Base-by-base conservation (phyloP, 2,888 invertebrate species). In the Pristionchus japonicus region DNA sequence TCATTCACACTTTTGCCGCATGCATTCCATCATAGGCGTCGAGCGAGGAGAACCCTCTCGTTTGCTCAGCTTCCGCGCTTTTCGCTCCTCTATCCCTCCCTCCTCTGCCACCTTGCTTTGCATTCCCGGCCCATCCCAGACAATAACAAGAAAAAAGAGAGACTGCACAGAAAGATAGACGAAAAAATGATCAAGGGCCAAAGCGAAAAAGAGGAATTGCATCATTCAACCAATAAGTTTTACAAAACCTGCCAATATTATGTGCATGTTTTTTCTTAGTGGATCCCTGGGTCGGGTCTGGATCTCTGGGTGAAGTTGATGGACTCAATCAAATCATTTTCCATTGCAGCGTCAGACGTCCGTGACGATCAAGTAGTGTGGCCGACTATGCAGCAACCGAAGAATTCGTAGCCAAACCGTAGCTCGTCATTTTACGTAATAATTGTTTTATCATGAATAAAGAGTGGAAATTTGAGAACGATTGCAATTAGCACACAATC, bases 381-480 rank as follows among this genome's bases (percentile, higher is more conserved):
- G 40, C n/a, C n/a, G 74, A 31, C 27, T 31, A n/a, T n/a, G n/a
- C 27, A 74, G 9, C 40, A 11, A 0, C 40, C 7, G n/a, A n/a
- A n/a, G n/a, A 74, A 20, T 20, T 20, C 40, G 74, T 43, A 74
- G 74, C 20, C n/a, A n/a, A 74, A 15, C 11, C 23, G 37, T 74
- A 74, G 74, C 74, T 74, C 74, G 74, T 40, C 37, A 23, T 74
- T 74, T 40, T 20, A 43, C 23, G 23, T 74, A 74, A 74, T 74
- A 20, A 74, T 74, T 74, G 74, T 74, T 74, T 74, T 74, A 74
- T 74, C 74, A n/a, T 40, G 40, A 37, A 34, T 74, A 74, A 74
- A 74, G 20, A 70, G 27, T n/a, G 61, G n/a, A 61, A n/a, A n/a
- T n/a, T n/a, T n/a, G n/a, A n/a, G n/a, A n/a, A n/a, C n/a, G n/a